A percentile compares a stretch with the other conserved stretches of the same genome.
Conservation (phyloP, 2,113 vertebrate species). For the Aspiorhynchus laticeps region DNA sequence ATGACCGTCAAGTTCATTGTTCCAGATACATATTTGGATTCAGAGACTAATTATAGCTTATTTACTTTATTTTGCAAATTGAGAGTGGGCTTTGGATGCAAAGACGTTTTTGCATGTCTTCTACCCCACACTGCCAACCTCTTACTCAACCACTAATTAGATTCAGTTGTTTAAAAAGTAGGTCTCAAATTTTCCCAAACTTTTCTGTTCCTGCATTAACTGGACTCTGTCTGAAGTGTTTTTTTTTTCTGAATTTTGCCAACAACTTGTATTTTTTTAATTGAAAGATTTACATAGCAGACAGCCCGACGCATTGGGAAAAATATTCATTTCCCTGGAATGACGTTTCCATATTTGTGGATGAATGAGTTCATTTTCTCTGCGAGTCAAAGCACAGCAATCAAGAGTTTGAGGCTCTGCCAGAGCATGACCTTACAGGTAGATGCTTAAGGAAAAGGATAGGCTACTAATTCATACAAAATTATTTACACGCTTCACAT, state of each 20-base stretch:
- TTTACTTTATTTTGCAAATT: neutral
- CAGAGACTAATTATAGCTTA: neutral
- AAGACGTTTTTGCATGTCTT: neutral
- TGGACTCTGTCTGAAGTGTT: neutral
- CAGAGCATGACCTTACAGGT: neutral
- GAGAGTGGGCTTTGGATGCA: neutral
- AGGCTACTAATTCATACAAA: constrained; percentile 17
- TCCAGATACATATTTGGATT: neutral
- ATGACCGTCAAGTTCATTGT: neutral
- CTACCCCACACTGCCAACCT: neutral
- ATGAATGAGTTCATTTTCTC: constrained; percentile 50
- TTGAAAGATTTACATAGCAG: neutral
- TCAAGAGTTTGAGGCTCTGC: constrained; percentile 26
- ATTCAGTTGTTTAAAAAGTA: constrained; percentile 12
- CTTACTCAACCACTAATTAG: neutral
- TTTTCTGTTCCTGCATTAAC: neutral
- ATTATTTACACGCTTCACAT: constrained; percentile 23
- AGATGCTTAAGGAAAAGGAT: neutral
- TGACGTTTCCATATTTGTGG: constrained; percentile 50
- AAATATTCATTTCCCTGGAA: constrained; percentile 4
- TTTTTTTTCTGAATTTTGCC: neutral
- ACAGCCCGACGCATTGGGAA: constrained; percentile 1
- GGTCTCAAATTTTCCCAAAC: neutral
- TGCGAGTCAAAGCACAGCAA: constrained; percentile 35
- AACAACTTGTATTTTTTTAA: neutral